A percentile compares a stretch with the other conserved stretches of the same genome.
Conservation (phyloP, 1,140 invertebrate species). For the Euura lappo region DNA sequence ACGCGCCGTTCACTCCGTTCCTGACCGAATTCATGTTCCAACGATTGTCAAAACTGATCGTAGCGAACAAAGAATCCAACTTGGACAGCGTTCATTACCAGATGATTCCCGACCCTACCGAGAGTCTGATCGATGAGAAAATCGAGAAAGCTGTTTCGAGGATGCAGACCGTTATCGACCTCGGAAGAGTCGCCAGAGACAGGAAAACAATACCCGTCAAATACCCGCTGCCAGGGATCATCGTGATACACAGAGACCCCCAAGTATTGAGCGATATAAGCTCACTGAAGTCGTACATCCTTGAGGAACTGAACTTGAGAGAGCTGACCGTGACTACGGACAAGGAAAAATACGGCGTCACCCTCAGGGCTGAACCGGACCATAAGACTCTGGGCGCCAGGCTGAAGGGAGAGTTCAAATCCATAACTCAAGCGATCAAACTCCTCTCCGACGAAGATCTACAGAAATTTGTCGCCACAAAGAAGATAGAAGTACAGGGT, state of each 20-base stretch:
- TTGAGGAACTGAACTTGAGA: constrained; percentile 94
- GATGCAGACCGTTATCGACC: constrained; percentile 96
- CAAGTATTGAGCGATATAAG: constrained; percentile 82
- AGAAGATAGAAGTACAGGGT: constrained; percentile 75
- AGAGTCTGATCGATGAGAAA: constrained; percentile 78
- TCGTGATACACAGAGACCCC: constrained; percentile 90
- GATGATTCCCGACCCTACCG: constrained; percentile 80
- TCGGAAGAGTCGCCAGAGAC: constrained; percentile 92
- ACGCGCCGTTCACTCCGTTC: constrained; percentile 98
- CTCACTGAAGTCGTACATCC: constrained; percentile 84
- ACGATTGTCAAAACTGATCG: constrained; percentile 69
- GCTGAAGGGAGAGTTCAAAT: constrained; percentile 89
- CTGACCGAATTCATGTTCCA: constrained; percentile 97
- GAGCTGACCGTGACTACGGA: constrained; percentile 88
- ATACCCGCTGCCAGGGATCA: constrained; percentile 95
- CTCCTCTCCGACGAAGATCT: constrained; percentile 81
- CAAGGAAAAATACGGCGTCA: constrained; percentile 93
- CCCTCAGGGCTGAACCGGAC: constrained; percentile 93
- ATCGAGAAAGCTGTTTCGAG: constrained; percentile 89
- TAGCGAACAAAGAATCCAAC: constrained; percentile 44
- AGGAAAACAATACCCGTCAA: constrained; percentile 93
- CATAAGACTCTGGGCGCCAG: constrained; percentile 86
- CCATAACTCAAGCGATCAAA: constrained; percentile 83
- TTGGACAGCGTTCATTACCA: constrained; percentile 86
- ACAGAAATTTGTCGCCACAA: constrained; percentile 75